Base-by-base conservation (phyloP, 2,797 vertebrate species). In the Acanthornis magna region DNA sequence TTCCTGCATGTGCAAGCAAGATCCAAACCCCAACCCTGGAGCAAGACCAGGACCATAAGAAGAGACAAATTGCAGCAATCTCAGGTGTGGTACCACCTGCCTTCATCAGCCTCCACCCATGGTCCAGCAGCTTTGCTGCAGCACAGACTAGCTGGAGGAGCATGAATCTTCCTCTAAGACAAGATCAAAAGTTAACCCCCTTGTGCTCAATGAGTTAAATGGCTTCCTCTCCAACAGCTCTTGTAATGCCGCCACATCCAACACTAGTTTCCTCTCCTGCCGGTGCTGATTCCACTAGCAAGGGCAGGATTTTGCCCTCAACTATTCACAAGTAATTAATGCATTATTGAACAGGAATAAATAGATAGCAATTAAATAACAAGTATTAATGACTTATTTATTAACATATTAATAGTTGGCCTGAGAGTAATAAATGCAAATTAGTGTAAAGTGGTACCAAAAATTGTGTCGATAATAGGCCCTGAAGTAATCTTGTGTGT, bases 261-360 rank as follows among this genome's bases (percentile, higher is more conserved):
- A 9, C 27, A 48, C 15, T 2, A 2, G 13, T 57, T 76, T 91
- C 27, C 23, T 34, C 48, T 78, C 65, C 34, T 74, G 54, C 25
- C 45, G 38, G 36, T 54, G 42, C 47, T 75, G 85, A 74, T 53
- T 88, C 54, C 55, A 67, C 40, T 13, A 54, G 50, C 91, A 96
- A 96, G 95, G 89, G 85, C 53, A 92, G 48, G 36, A 91, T 93
- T 96, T 95, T 91, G 84, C 92, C 93, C 92, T 96, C 97, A 94
- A 97, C 97, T 97, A 96, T 96, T 97, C 96, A 96, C 88, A 89
- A 96, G 94, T 96, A 97, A 95, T 91, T 96, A 94, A 95, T 98
- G 58, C 91, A 97, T 98, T 98, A 98, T 97, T 97, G 95, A 96
- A 96, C 96, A 96, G 94, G 91, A 98, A 98, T 97, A 98, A 98